Conservation (phyloP, 92 coral and sea anemone genomes). For the Epizoanthus illoricatus region DNA sequence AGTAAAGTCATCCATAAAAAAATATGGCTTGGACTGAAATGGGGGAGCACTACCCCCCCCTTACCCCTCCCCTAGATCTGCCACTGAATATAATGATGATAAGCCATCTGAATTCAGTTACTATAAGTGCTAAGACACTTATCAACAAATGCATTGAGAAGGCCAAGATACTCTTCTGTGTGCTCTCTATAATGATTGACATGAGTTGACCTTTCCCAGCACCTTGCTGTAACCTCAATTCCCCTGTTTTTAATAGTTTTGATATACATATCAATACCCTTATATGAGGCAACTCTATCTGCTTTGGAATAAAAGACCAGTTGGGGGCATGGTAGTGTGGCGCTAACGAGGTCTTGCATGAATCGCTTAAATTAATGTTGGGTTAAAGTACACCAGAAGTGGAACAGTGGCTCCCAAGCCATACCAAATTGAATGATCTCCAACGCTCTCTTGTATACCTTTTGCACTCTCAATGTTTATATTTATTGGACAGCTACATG, state of each 20-base stretch:
- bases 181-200: constrained; percentile 89
- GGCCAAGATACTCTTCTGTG: constrained; percentile 66
- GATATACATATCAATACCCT: constrained; percentile 67
- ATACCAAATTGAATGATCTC: constrained; percentile 66
- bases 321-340: constrained; percentile 63
- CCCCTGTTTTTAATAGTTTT: constrained; percentile 64
- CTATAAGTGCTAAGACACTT: constrained; percentile 55
- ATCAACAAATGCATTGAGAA: constrained; percentile 63
- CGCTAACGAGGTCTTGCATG: constrained; percentile 53
- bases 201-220: constrained; percentile 89
- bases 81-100: too few relatives aligned
- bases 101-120: background rate
- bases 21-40: too few relatives aligned
- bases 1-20: too few relatives aligned
- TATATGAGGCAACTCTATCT: constrained; percentile 71
- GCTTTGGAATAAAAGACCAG: constrained; percentile 79
- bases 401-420: constrained; percentile 59
- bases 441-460: constrained; percentile 66
- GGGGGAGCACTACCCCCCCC: too few relatives aligned
- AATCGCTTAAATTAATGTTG: constrained; percentile 61
- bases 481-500: constrained; percentile 85
- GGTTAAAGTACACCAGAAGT: constrained; percentile 51
- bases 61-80: too few relatives aligned
- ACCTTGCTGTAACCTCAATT: constrained; percentile 55
- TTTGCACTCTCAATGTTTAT: constrained; percentile 71